These are phyloP conservation scores for Chlorodrepanis virens DNA, from an alignment of 2,113 vertebrate species.

Conservation along the genomic window DNA sequence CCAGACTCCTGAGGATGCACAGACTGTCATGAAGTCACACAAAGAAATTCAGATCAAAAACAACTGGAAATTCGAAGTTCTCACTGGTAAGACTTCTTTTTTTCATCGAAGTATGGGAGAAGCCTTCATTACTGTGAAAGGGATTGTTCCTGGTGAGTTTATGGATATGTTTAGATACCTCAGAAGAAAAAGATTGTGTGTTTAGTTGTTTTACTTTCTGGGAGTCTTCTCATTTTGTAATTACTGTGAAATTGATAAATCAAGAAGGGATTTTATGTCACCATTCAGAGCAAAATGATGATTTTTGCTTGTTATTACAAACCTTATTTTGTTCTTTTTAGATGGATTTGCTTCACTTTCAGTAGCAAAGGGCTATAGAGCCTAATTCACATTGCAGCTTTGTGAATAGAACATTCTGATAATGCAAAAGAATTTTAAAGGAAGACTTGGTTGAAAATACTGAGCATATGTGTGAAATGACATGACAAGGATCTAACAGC, in stretches of 20 bases:
- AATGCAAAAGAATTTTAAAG: neutral
- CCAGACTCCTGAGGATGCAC: conserved; percentile 83
- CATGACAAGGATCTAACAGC: neutral
- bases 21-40: conserved; percentile 63
- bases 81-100: conserved; percentile 78
- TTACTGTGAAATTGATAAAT: neutral
- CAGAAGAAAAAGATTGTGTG: neutral
- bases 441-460: neutral
- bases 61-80: conserved; percentile 86
- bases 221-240: neutral
- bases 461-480: neutral
- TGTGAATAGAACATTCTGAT: neutral
- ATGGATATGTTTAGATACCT: neutral
- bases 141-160: neutral
- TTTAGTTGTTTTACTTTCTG: neutral
- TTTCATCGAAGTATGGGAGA: neutral
- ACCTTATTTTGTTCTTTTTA: neutral
- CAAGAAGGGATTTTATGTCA: neutral
- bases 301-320: neutral
- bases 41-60: conserved; percentile 82
- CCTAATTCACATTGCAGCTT: neutral
- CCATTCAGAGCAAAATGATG: neutral
- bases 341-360: neutral
- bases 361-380: neutral
- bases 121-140: neutral